A percentile compares a stretch with the other conserved stretches of the same genome.
These are phyloP conservation scores for Saimiri boliviensis DNA, from an alignment of 2,113 vertebrate genomes.

Conservation along the genomic window DNA sequence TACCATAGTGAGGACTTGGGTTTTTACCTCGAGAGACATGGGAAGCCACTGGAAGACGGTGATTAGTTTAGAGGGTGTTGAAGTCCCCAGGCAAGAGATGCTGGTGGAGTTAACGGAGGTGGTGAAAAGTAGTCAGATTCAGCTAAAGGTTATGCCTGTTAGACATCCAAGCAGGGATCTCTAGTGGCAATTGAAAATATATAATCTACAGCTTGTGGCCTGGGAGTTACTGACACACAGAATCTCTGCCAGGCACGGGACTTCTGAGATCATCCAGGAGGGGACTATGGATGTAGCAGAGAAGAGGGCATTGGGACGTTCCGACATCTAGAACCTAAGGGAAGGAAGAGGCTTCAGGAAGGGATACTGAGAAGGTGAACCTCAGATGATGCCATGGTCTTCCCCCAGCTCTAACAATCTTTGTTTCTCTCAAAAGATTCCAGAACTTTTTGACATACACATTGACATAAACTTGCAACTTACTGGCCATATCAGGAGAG, in stretches of 20 bases:
- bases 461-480: background rate
- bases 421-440: background rate
- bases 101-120: background rate
- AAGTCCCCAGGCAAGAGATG: background rate
- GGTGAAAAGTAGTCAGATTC: background rate
- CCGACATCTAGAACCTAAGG: background rate
- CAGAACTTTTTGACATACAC: background rate
- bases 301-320: background rate
- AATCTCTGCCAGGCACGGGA: background rate
- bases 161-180: background rate
- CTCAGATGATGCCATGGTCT: background rate
- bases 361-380: background rate
- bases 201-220: background rate
- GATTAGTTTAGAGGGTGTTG: background rate
- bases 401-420: background rate
- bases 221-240: background rate
- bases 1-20: background rate
- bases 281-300: background rate
- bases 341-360: background rate
- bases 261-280: background rate
- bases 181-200: background rate
- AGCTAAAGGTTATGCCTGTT: background rate
- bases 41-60: background rate
- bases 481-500: background rate
- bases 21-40: background rate